Conservation (phyloP, 2,888 invertebrate species). For the Pilophorus perplexus region DNA sequence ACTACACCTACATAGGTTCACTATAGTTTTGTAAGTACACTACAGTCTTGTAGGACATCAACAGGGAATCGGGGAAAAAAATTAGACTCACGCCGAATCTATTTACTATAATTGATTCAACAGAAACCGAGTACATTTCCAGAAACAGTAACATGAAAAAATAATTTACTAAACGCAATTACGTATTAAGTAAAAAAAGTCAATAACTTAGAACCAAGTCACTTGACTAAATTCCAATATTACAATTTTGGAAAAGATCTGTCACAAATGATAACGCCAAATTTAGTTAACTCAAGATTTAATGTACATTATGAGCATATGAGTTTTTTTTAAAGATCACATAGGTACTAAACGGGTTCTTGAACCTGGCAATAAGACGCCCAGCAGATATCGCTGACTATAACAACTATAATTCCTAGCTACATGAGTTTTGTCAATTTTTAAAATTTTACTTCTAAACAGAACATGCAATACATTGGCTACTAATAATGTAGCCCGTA, state of each 20-base stretch:
- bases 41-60: not conserved
- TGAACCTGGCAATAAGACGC: conserved; percentile 33
- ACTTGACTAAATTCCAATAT: conserved; percentile 21
- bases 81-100: conserved; percentile 28
- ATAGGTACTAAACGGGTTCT: conserved; percentile 36
- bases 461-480: conserved; percentile 37
- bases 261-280: not conserved
- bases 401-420: conserved; percentile 37
- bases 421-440: conserved; percentile 24
- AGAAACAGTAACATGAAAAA: conserved; percentile 38
- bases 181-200: conserved; percentile 27
- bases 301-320: conserved; percentile 39
- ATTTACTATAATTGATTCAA: conserved; percentile 38
- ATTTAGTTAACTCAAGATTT: conserved; percentile 1
- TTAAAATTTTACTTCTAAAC: conserved; percentile 35
- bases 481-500: conserved; percentile 34
- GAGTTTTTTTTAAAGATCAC: conserved; percentile 30
- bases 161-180: conserved; percentile 32
- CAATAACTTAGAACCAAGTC: conserved; percentile 25
- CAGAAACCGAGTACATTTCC: conserved; percentile 34
- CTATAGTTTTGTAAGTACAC: too few species aligned
- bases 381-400: conserved; percentile 33
- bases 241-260: conserved; percentile 5
- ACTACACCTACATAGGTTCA: too few species aligned
- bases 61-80: not conserved